Evolutionary conservation across 35 echinoderm and acorn worm genomes (phyloP).

Genomic region (Nesometra sesokonis): DNA sequence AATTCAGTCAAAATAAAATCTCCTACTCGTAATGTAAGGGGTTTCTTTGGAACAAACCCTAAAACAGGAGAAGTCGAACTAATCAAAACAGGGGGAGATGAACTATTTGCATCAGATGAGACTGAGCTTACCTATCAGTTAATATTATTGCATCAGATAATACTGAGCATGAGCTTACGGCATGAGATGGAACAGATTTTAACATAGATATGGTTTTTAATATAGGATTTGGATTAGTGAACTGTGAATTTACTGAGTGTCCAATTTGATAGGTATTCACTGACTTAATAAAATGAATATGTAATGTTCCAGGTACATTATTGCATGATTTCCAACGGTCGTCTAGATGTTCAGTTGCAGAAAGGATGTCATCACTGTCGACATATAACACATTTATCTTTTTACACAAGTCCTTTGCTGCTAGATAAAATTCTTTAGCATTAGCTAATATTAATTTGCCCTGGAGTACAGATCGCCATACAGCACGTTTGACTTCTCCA

Average conservation of each 20-base stretch:
- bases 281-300: constrained; percentile 7
- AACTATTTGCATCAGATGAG: too few relatives aligned
- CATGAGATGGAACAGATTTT: neutral
- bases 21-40: neutral
- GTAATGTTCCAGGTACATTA: constrained; percentile 1
- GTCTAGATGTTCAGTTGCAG: neutral
- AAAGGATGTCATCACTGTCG: neutral
- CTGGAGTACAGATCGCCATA: constrained; percentile 23
- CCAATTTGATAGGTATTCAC: too few relatives aligned
- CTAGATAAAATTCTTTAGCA: constrained; percentile 13
- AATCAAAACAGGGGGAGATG: too few relatives aligned
- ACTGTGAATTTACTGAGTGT: too few relatives aligned
- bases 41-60: neutral
- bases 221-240: too few relatives aligned
- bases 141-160: too few relatives aligned
- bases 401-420: constrained; percentile 3
- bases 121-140: too few relatives aligned
- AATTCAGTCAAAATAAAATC: neutral
- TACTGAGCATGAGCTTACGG: too few relatives aligned
- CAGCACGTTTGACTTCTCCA: constrained; percentile 16
- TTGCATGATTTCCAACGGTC: constrained; percentile 5
- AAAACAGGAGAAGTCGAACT: neutral
- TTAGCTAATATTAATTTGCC: neutral
- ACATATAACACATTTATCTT: constrained; percentile 16
- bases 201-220: too few relatives aligned